Evolutionary conservation across 2,113 vertebrate species (phyloP).

Genomic region (Phyllostomus hastatus): DNA sequence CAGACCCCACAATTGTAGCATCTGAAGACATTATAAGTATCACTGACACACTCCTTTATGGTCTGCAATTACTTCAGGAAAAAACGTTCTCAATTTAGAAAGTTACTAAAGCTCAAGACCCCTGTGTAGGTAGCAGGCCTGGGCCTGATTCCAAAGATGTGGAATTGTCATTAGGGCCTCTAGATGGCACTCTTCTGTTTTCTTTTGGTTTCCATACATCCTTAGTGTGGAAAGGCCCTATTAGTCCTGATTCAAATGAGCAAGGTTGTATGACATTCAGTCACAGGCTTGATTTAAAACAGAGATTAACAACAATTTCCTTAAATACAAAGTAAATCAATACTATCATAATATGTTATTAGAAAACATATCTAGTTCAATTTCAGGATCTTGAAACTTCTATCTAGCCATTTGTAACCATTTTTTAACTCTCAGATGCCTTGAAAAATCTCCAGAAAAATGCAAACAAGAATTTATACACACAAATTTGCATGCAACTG

Average conservation of each 20-base stretch:
- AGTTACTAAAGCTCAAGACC: neutral
- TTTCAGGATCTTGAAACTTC: neutral
- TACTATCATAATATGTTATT: neutral
- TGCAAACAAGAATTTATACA: neutral
- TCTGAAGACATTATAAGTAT: neutral
- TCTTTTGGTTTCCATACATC: neutral
- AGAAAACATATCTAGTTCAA: neutral
- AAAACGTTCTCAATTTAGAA: conserved; percentile 8
- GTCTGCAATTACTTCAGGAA: neutral
- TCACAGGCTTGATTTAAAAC: neutral
- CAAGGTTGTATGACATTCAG: neutral
- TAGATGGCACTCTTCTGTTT: conserved; percentile 61
- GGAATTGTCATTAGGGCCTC: neutral
- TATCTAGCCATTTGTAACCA: neutral
- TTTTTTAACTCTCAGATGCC: neutral
- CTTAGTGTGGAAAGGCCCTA: neutral
- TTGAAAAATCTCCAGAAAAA: conserved; percentile 39
- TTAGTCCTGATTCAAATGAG: neutral
- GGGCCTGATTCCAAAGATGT: neutral
- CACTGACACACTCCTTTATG: neutral
- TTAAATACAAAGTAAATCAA: neutral
- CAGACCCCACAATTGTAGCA: neutral
- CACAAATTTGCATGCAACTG: neutral
- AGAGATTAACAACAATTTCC: neutral
- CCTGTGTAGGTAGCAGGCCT: neutral